These are phyloP conservation scores for Cyrtorhinus lividipennis DNA, from an alignment of 1,140 invertebrate genomes.

Conservation along the genomic window DNA sequence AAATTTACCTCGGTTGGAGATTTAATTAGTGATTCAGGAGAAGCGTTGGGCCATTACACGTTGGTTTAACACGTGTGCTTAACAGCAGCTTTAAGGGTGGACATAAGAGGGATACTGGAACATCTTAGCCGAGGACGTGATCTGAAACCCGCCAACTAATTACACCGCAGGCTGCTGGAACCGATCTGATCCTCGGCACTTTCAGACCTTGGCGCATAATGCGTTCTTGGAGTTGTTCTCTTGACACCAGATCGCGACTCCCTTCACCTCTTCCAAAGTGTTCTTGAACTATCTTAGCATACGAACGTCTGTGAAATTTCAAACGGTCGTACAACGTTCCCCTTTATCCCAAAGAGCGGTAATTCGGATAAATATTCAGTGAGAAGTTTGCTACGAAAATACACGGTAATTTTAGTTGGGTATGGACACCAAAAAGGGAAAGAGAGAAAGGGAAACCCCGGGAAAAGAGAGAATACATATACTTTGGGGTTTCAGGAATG, in stretches of 20 bases:
- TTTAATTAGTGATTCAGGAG: neutral
- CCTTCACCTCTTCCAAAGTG: neutral
- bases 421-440: no score
- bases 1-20: no score
- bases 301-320: no score
- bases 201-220: neutral
- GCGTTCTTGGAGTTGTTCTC: no score
- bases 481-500: neutral
- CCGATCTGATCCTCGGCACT: neutral
- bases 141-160: neutral
- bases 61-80: conserved; percentile 3
- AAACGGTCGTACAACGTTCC: no score
- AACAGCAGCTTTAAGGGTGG: conserved; percentile 10
- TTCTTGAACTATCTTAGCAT: no score
- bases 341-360: no score
- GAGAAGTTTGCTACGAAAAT: no score
- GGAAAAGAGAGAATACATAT: no score
- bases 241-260: neutral
- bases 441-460: no score
- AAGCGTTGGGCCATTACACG: neutral
- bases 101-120: conserved; percentile 8
- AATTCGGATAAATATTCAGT: no score
- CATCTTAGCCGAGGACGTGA: conserved; percentile 3
- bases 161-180: neutral
- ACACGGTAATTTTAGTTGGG: no score